These are phyloP conservation scores for Cuculus canorus DNA, from an alignment of 2,797 vertebrate species.

Conservation along the genomic window DNA sequence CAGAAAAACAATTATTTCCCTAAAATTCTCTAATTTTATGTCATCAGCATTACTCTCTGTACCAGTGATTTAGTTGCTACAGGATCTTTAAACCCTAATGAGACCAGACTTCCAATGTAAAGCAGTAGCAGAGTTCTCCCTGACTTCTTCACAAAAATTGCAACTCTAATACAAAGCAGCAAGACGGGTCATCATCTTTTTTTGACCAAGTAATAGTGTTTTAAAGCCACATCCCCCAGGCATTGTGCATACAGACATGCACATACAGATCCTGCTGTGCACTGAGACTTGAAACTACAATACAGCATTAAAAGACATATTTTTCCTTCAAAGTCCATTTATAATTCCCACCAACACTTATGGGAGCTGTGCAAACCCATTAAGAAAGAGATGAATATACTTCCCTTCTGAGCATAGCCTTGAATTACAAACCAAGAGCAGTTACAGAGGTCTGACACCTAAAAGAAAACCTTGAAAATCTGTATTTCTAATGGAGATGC, in stretches of 20 bases:
- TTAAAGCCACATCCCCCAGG: not conserved
- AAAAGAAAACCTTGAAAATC: slow-evolving; percentile 23
- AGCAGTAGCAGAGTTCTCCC: not conserved
- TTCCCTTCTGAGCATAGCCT: not conserved
- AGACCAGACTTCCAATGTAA: not conserved
- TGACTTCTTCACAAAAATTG: not conserved
- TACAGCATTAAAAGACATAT: not conserved
- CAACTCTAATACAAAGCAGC: not conserved
- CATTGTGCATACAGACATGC: not conserved
- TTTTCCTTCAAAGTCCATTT: slow-evolving; percentile 32
- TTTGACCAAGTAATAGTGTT: not conserved
- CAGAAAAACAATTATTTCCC: not conserved
- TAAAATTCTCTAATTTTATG: not conserved
- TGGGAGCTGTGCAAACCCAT: slow-evolving; percentile 27
- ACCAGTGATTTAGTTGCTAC: not conserved
- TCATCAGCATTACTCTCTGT: not conserved
- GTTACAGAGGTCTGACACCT: not conserved
- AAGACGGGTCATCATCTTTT: not conserved
- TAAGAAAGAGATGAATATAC: slow-evolving; percentile 37
- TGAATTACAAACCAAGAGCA: slow-evolving; percentile 27
- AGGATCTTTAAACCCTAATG: not conserved
- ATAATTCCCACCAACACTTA: slow-evolving; percentile 37
- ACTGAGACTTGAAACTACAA: not conserved
- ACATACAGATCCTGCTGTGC: not conserved
- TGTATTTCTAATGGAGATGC: slow-evolving; percentile 11